Conservation (phyloP, 1,140 invertebrate genomes). For the Drosophila navojoa region DNA sequence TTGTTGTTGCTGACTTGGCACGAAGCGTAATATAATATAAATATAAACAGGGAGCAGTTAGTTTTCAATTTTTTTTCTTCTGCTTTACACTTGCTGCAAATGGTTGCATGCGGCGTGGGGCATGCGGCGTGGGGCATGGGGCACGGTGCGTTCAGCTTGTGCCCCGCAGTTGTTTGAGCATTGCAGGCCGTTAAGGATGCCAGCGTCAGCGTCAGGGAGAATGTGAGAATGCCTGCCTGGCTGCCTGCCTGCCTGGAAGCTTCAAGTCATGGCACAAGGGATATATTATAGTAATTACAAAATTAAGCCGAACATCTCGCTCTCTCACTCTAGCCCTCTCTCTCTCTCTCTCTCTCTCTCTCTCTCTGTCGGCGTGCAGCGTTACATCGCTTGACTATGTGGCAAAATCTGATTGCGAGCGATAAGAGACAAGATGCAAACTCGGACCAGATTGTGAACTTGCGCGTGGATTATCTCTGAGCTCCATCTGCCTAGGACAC, state of each 20-base stretch:
- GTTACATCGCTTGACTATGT: conserved; percentile 49
- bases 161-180: conserved; percentile 75
- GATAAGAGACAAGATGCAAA: conserved; percentile 28
- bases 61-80: conserved; percentile 63
- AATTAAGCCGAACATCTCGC: conserved; percentile 59
- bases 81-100: conserved; percentile 20
- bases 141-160: conserved; percentile 27
- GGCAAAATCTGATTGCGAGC: conserved; percentile 45
- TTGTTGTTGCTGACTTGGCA: conserved; percentile 27
- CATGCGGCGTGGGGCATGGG: conserved; percentile 23
- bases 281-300: conserved; percentile 78
- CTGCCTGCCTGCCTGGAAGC: conserved; percentile 39
- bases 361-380: background rate
- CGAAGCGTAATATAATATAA: conserved; percentile 69
- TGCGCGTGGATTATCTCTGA: background rate
- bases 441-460: background rate
- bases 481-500: conserved; percentile 2
- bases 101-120: conserved; percentile 32
- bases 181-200: conserved; percentile 67
- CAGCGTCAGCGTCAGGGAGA: conserved; percentile 40
- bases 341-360: conserved; percentile 7
- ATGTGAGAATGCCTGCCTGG: conserved; percentile 41
- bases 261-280: conserved; percentile 42
- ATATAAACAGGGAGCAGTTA: conserved; percentile 73
- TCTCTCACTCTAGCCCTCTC: background rate